Evolutionary conservation across 2,888 invertebrate species (phyloP).

Genomic region (Rutpela maculata): DNA sequence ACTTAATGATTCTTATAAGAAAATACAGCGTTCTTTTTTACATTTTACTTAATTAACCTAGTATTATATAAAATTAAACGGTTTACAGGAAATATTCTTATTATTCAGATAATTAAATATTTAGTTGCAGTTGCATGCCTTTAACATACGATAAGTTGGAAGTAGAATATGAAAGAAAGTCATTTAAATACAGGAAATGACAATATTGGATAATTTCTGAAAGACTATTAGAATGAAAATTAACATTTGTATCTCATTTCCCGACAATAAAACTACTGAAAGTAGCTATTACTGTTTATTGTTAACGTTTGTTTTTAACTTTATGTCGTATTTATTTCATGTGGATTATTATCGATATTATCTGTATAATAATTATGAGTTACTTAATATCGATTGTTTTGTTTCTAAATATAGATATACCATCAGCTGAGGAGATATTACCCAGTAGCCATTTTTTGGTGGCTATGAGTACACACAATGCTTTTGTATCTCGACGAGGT

Average conservation of each 20-base stretch:
- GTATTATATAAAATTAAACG: no score
- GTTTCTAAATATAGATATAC: background rate
- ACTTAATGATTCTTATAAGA: no score
- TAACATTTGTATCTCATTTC: background rate
- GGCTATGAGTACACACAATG: background rate
- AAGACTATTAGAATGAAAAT: background rate
- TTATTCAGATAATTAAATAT: background rate
- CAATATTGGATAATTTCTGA: background rate
- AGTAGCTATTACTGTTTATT: background rate
- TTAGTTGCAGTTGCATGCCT: background rate
- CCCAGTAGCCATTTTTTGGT: background rate
- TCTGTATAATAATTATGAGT: background rate
- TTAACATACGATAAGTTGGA: background rate
- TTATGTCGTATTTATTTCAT: background rate
- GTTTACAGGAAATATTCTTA: background rate
- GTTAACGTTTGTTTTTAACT: background rate
- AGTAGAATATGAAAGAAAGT: background rate
- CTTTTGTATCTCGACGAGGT: background rate
- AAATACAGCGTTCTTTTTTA: no score
- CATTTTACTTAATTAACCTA: no score
- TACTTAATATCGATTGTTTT: background rate
- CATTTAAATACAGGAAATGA: background rate
- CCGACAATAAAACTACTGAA: background rate
- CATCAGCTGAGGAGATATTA: background rate
- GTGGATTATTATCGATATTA: background rate